Base-by-base conservation (phyloP, 2,797 vertebrate genomes). In the Anisognathus igniventris region DNA sequence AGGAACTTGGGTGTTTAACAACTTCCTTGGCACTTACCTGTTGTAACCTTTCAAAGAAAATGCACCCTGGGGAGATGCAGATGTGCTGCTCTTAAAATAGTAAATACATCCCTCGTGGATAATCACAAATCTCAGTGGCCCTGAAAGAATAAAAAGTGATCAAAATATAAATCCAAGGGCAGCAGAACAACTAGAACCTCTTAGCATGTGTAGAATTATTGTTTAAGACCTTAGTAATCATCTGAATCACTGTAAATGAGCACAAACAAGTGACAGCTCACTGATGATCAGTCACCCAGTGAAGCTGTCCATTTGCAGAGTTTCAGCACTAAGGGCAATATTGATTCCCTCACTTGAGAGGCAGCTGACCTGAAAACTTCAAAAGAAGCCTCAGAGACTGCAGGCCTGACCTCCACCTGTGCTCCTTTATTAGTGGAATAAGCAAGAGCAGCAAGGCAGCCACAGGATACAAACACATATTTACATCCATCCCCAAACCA, bases 41-140 rank as follows among this genome's bases (percentile, higher is more conserved):
- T 99, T 99, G 95, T 99, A 99, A 83, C 99, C 99, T 5, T 98
- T 99, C 93, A 99, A 98, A 16, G 99, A 99, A 96, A 99, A 99
- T 8, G 99, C 99, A 51, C 99, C 99, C 96, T 99, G 99, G 8
- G 99, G 99, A 48, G 98, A 94, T 30, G 99, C 96, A 7, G 99
- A 99, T 5, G 99, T 99, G 97, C 99, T 99, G 94, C 96, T 99
- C 97, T 99, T 99, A 90, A 99, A 99, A 97, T 99, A 99, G 97
- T 99, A 99, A 83, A 99, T 68, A 23, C 99, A 99, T 23, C 99
- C 99, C 90, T 99, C 99, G 12, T 99, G 99, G 95, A 99, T 98
- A 96, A 99, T 99, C 85, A 98, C 98, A 88, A 99, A 99, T 73
- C 99, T 98, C 67, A 99, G 93, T 2, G 99, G 99, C 99, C 99